Base-by-base conservation (phyloP, 2,113 vertebrate genomes). In the Zosterops borbonicus region DNA sequence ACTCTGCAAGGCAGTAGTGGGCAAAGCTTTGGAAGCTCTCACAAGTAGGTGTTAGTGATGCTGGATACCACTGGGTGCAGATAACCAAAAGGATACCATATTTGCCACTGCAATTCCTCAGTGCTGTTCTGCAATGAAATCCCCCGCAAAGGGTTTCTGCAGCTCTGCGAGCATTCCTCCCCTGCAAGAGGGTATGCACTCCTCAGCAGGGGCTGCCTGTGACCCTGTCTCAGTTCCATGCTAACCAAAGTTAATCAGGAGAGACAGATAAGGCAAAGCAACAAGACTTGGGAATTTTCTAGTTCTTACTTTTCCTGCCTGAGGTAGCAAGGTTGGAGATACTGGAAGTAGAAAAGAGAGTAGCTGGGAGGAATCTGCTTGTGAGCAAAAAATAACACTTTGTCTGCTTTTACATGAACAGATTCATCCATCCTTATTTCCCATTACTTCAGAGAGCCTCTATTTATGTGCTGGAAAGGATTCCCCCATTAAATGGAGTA, bases 401-500 rank as follows among this genome's bases (percentile, higher is more conserved):
- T 53, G 52, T 90, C 71, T 92, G 56, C 27, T 63, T 91, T 69
- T 86, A 37, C 13, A 12, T 65, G 58, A 80, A 41, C 58, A 73
- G 39, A 70, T 83, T 80, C 27, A 68, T 90, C 76, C 60, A 13
- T 42, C 42, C 62, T 83, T 86, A 60, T 52, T 95, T 95, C 73
- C 80, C 5, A 1, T 88, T 93, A 77, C 64, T 75, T 89, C 35
- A 64, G 82, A 88, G 68, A 92, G 52, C 41, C 56, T 68, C 31
- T 87, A 1, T 87, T 94, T 75, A 59, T 74, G 73, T 83, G 42
- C 90, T 91, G 84, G 94, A 94, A 77, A 78, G 79, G 58, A 90
- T 83, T 93, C 18, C 44, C 44, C 60, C 5, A 4, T 90, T 94
- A 86, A 93, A 93, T 0, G 0, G 56, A 35, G 25, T 68, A 52